Base-by-base conservation (phyloP, 2,797 vertebrate species). In the Cryptoblepharus egeriae region DNA sequence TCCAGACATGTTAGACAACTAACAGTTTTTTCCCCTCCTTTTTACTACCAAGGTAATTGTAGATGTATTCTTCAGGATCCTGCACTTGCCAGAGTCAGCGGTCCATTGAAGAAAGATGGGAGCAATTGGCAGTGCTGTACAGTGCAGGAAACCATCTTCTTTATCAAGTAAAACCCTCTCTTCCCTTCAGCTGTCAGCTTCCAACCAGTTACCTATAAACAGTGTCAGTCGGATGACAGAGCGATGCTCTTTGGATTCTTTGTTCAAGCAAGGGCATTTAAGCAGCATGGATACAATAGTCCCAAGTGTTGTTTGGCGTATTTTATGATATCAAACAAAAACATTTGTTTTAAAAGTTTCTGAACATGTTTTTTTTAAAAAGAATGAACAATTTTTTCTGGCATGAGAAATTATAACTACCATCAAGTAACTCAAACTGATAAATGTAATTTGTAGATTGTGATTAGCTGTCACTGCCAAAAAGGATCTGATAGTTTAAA, bases 141-240 rank as follows among this genome's bases (percentile, higher is more conserved):
- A 28, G 24, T 81, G 20, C 10, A 79, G 42, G 0, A 73, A 65
- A 49, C 64, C 6, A 79, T 16, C 3, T 4, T 64, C 79, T 28
- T 18, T 8, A 78, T 39, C 45, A 84, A 80, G 24, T 84, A 86
- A 69, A 75, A 16, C 35, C 52, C 2, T 61, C 75, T 63, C 75
- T 79, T 11, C 24, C 76, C 65, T 20, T 37, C 68, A 81, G 22
- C n/a, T 85, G 79, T 82, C 79, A 81, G 75, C 81, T 92, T 3
- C 57, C 20, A 0, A 1, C 8, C n/a, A 35, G 9, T 37, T 30
- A 42, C 3, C 10, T 63, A 45, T 72, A 37, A 12, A 49, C 35
- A 72, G 32, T 75, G 52, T 60, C 70, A 75, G 64, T 45, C 55
- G 75, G 72, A 79, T 12, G 16, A 78, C 2, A 58, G 9, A 52